A percentile compares a stretch with the other conserved stretches of the same genome.
Conservation (phyloP, 2,888 invertebrate genomes). For the Andricus curvator region DNA sequence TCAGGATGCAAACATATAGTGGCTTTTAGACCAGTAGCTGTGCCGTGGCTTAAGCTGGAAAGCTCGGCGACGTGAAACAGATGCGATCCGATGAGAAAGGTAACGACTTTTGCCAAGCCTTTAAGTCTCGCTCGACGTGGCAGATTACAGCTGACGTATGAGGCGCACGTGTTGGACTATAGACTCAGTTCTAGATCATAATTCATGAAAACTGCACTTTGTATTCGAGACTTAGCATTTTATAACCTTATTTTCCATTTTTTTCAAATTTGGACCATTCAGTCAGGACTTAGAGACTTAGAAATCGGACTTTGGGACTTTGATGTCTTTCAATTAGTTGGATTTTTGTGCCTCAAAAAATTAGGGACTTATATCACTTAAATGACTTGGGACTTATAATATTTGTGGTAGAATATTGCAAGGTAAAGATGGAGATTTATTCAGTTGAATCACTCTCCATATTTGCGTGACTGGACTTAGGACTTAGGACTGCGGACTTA, state of each 20-base stretch:
- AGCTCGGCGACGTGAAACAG: conserved; percentile 10
- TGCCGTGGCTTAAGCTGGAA: not conserved
- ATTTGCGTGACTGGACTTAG: no score
- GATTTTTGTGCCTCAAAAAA: no score
- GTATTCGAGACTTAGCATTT: not conserved
- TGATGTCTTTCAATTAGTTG: no score
- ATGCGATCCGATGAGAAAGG: conserved; percentile 26
- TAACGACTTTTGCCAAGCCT: conserved; percentile 26
- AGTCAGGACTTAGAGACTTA: not conserved
- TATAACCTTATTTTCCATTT: not conserved
- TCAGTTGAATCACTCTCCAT: no score
- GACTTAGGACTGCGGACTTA: no score
- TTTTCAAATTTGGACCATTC: not conserved
- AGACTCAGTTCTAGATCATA: not conserved
- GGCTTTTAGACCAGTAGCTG: not conserved
- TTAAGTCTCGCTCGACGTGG: conserved; percentile 12
- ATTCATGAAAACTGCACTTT: not conserved
- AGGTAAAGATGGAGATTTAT: no score
- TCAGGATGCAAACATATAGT: conserved; percentile 12
- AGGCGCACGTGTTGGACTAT: conserved; percentile 9
- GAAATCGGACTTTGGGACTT: not conserved
- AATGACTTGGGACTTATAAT: no score
- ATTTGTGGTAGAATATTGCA: no score
- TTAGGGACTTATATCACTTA: no score
- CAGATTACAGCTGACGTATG: conserved; percentile 14